Conservation (phyloP, 1,140 invertebrate genomes). For the Metaphire vulgaris region DNA sequence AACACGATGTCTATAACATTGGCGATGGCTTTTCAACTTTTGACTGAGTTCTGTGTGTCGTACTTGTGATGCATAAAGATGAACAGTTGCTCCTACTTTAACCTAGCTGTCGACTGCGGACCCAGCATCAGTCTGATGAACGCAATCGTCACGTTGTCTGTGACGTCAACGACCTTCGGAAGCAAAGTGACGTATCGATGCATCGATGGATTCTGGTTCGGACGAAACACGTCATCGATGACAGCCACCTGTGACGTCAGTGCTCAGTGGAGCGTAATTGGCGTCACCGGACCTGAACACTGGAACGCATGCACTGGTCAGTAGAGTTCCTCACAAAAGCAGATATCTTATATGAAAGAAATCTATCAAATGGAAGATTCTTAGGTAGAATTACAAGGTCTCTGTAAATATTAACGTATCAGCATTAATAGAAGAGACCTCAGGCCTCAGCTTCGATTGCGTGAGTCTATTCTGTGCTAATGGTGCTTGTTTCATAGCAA, state of each 20-base stretch:
- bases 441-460: no score
- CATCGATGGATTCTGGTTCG: conserved; percentile 20
- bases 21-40: no score
- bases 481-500: background rate
- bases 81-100: no score
- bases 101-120: conserved; percentile 8
- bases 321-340: background rate
- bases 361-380: no score
- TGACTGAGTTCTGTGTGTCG: no score
- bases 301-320: background rate
- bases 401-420: no score
- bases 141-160: background rate
- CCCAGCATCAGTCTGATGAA: background rate
- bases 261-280: background rate
- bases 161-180: background rate
- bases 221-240: background rate
- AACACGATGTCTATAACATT: no score
- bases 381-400: no score
- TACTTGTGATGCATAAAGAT: no score
- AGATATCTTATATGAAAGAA: no score
- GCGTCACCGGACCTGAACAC: background rate
- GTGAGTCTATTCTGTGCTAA: no score
- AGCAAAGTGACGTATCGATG: background rate
- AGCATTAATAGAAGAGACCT: no score
- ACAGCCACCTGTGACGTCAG: background rate